Evolutionary conservation across 2,113 vertebrate genomes (phyloP).

Genomic region (Lepisosteus oculatus): DNA sequence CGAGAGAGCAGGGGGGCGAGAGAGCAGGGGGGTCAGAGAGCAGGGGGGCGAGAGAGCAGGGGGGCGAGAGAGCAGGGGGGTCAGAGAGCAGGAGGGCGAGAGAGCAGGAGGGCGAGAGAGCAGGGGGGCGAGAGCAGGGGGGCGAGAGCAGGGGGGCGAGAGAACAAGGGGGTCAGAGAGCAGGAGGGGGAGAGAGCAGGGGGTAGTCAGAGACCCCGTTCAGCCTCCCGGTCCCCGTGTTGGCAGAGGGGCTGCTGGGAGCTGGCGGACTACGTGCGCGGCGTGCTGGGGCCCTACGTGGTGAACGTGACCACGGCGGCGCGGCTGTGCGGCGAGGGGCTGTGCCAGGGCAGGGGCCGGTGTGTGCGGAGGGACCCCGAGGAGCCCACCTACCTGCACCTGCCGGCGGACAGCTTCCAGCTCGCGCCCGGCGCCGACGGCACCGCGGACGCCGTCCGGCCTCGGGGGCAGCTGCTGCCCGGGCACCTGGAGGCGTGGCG

Average conservation of each 20-base stretch:
- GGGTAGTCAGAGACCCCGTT: too few species aligned
- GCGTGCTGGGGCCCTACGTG: conserved; percentile 65
- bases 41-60: too few species aligned
- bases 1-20: too few species aligned
- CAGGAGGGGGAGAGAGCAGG: too few species aligned
- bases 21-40: too few species aligned
- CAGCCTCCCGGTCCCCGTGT: conserved; percentile 3
- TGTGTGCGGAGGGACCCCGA: conserved; percentile 63
- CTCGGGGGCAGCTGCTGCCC: conserved; percentile 46
- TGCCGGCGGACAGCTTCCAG: conserved; percentile 41
- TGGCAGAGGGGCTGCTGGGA: conserved; percentile 64
- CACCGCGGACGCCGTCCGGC: conserved; percentile 31
- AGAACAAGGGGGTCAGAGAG: too few species aligned
- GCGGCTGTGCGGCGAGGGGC: conserved; percentile 58
- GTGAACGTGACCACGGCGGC: conserved; percentile 66
- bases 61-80: too few species aligned
- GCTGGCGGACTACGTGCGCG: conserved; percentile 54
- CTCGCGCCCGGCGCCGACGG: conserved; percentile 30
- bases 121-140: too few species aligned
- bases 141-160: too few species aligned
- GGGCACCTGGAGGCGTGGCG: conserved; percentile 55
- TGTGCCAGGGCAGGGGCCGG: conserved; percentile 67
- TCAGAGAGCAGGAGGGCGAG: too few species aligned
- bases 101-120: too few species aligned
- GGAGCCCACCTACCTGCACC: conserved; percentile 61